These are phyloP conservation scores for Coilia nasus DNA, from an alignment of 2,797 vertebrate genomes.

Conservation along the genomic window DNA sequence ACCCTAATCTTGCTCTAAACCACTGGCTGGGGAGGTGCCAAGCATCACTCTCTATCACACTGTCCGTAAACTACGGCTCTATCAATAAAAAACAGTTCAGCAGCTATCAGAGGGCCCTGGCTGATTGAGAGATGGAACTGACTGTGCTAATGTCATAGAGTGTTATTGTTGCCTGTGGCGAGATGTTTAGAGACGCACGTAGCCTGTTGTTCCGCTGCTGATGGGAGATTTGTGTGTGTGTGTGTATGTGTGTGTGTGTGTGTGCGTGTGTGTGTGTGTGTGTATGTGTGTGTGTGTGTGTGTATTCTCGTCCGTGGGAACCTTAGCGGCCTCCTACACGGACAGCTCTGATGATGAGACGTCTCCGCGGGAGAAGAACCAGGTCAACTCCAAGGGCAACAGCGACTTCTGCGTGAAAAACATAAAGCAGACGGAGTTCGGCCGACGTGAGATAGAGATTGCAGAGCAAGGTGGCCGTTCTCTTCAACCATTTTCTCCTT, in stretches of 20 bases:
- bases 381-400: constrained; percentile 94
- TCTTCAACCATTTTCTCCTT: not conserved
- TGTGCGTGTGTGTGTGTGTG: constrained; percentile 49
- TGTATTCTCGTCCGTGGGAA: constrained; percentile 47
- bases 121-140: not conserved
- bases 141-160: not conserved
- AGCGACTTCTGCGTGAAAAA: constrained; percentile 99
- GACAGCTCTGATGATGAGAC: constrained; percentile 98
- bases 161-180: too few relatives aligned
- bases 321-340: constrained; percentile 92
- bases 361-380: constrained; percentile 93
- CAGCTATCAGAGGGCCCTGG: not conserved
- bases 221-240: constrained; percentile 39
- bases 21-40: not conserved
- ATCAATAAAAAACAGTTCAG: not conserved
- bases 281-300: constrained; percentile 40
- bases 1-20: not conserved
- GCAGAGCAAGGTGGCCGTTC: constrained; percentile 89
- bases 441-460: constrained; percentile 96
- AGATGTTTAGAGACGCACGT: not conserved
- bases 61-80: not conserved
- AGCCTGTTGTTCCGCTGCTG: constrained; percentile 30
- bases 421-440: constrained; percentile 97
- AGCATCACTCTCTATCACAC: not conserved
- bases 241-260: constrained; percentile 32